Evolutionary conservation across 2,888 invertebrate species (phyloP).

Genomic region (Pemphredon lugubris): DNA sequence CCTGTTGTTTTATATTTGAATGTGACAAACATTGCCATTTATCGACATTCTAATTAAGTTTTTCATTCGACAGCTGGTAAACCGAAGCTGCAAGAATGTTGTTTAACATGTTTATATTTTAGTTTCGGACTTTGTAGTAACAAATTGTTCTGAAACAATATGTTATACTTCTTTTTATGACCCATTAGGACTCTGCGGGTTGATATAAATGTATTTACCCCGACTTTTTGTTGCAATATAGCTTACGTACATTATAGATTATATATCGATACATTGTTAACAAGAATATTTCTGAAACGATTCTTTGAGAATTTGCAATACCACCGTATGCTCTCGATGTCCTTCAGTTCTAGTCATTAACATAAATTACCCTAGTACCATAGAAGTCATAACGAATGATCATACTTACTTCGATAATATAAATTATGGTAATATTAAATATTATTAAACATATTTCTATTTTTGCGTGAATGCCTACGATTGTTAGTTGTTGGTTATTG

Average conservation of each 20-base stretch:
- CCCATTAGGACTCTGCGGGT: no score
- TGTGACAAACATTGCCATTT: background rate
- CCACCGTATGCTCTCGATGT: slow-evolving; percentile 20
- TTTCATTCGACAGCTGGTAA: no score
- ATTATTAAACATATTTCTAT: slow-evolving; percentile 76
- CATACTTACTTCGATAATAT: slow-evolving; percentile 72
- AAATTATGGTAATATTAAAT: slow-evolving; percentile 73
- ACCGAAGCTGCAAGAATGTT: no score
- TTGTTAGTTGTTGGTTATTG: slow-evolving; percentile 80
- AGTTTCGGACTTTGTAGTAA: no score
- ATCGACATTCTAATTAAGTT: background rate
- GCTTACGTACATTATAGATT: no score
- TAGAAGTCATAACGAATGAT: slow-evolving; percentile 68
- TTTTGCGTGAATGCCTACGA: slow-evolving; percentile 79
- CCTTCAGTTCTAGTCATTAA: slow-evolving; percentile 62
- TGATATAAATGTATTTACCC: no score
- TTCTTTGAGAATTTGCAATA: slow-evolving; percentile 4
- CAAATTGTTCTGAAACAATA: no score
- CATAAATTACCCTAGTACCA: slow-evolving; percentile 60
- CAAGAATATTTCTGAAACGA: background rate
- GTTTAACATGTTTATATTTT: no score
- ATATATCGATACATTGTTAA: no score
- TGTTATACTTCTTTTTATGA: no score
- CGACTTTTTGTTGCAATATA: no score
- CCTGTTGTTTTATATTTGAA: background rate